phyloP scores from a whole-genome alignment of 2,113 vertebrate genomes.

The Nicator chloris region DNA sequence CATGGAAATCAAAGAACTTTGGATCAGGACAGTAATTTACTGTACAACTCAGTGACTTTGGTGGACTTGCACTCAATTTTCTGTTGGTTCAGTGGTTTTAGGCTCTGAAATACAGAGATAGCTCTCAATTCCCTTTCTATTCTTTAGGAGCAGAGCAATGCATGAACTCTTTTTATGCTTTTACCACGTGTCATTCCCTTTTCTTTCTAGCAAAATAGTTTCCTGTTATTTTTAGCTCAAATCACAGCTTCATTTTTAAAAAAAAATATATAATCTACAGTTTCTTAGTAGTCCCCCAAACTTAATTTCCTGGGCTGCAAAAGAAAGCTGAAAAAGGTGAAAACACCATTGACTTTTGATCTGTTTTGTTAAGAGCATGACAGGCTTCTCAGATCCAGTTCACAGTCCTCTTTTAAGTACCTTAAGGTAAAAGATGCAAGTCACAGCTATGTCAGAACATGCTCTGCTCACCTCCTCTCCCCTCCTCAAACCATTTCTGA shows the following conservation, averaged over 20 bases:
- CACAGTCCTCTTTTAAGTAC: constrained; percentile 67
- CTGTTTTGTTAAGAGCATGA: constrained; percentile 3
- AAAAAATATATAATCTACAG: not conserved
- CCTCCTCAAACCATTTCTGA: constrained; percentile 76
- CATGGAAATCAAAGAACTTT: not conserved
- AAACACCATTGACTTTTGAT: not conserved
- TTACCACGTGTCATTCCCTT: not conserved
- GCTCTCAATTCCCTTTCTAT: not conserved
- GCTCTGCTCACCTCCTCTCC: constrained; percentile 15
- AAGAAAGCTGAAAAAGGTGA: constrained; percentile 20
- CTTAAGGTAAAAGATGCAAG: constrained; percentile 53
- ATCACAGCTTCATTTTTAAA: not conserved
- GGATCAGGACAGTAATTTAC: not conserved
- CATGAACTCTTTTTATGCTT: not conserved
- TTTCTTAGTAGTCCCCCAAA: not conserved
- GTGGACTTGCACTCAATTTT: not conserved
- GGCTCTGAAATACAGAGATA: not conserved
- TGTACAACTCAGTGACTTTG: not conserved
- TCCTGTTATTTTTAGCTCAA: constrained; percentile 52
- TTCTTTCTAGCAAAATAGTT: constrained; percentile 32
- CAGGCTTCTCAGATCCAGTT: constrained; percentile 20
- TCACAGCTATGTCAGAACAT: constrained; percentile 39
- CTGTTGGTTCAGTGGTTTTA: not conserved
- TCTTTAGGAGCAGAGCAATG: not conserved
- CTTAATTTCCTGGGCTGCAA: constrained; percentile 42